These are phyloP conservation scores for Sander vitreus DNA, from an alignment of 2,113 vertebrate species.

Conservation along the genomic window DNA sequence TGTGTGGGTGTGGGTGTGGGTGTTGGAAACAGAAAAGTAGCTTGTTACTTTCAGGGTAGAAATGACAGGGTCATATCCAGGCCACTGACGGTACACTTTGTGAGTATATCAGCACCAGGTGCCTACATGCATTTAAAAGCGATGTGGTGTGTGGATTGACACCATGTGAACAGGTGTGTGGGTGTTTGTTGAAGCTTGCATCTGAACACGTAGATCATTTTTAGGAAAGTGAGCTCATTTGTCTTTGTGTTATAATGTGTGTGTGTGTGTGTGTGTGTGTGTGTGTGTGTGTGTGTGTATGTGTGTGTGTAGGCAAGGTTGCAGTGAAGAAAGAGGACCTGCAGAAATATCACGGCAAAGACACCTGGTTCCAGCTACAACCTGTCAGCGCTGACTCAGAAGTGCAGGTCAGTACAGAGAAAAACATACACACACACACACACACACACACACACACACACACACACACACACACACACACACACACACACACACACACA, in stretches of 20 bases:
- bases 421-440: constrained; percentile 9
- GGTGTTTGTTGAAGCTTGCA: constrained; percentile 6
- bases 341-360: constrained; percentile 97
- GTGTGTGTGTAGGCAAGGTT: constrained; percentile 89
- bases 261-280: constrained; percentile 33
- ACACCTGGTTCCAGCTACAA: constrained; percentile 98
- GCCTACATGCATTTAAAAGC: constrained; percentile 15
- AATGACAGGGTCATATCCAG: constrained; percentile 33
- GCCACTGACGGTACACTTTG: constrained; percentile 10
- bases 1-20: constrained; percentile 6
- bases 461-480: background rate
- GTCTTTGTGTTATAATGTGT: constrained; percentile 43
- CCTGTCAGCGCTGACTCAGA: constrained; percentile 98
- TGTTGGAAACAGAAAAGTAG: constrained; percentile 22
- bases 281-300: constrained; percentile 29
- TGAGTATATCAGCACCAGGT: constrained; percentile 23
- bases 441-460: background rate
- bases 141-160: constrained; percentile 36
- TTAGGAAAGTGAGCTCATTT: constrained; percentile 34
- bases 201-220: constrained; percentile 10
- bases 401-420: constrained; percentile 90
- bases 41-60: constrained; percentile 38
- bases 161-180: constrained; percentile 33
- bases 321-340: constrained; percentile 97
- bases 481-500: background rate